Percentiles rank a stretch among this genome's conserved stretches.
phyloP scores from a whole-genome alignment of 2,113 vertebrate genomes.

The Rafetus swinhoei region DNA sequence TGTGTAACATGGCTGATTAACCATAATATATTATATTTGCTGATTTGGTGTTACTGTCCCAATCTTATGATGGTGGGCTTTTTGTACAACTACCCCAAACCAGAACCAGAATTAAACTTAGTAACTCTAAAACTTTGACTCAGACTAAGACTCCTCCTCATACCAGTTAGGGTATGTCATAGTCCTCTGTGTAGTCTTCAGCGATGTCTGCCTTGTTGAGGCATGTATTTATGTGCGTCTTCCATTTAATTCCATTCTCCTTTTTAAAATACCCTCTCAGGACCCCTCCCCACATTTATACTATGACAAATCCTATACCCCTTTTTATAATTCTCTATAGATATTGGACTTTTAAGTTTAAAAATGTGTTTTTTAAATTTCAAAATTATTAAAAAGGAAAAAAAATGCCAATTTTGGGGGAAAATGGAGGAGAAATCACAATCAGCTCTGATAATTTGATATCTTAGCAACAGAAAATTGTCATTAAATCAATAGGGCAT shows the following conservation, averaged over 20 bases:
- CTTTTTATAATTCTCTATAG: neutral
- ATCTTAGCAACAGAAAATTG: neutral
- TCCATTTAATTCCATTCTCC: neutral
- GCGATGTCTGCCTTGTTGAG: neutral
- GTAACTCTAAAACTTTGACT: neutral
- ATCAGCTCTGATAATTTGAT: neutral
- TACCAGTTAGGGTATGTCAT: neutral
- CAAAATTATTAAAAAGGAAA: neutral
- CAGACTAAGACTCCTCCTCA: neutral
- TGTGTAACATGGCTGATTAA: neutral
- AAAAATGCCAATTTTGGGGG: neutral
- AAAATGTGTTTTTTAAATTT: neutral
- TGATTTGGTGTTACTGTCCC: neutral
- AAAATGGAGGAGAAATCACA: neutral
- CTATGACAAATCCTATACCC: neutral
- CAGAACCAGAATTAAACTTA: neutral
- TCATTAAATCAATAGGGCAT: neutral
- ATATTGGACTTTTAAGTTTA: neutral
- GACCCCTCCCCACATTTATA: neutral
- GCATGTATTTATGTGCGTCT: neutral
- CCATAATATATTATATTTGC: neutral
- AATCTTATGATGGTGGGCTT: neutral
- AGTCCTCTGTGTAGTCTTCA: neutral
- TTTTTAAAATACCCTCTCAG: neutral
- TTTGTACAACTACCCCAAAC: neutral